Percentiles rank a stretch among this genome's conserved stretches.
These are phyloP conservation scores for Calidris pugnax DNA, from an alignment of 2,113 vertebrate species.

Conservation along the genomic window DNA sequence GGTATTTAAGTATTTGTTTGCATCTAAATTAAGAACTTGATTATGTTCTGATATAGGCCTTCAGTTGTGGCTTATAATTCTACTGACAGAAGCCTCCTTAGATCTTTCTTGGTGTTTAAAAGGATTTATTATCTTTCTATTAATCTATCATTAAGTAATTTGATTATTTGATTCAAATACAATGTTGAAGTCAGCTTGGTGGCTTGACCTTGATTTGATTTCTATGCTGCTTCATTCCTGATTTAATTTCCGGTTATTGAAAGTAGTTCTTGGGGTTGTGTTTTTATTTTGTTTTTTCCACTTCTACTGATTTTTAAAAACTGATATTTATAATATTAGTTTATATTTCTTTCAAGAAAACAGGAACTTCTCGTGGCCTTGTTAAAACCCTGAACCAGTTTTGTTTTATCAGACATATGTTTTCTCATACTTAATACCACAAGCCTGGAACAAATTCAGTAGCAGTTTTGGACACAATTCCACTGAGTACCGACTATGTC, in stretches of 20 bases:
- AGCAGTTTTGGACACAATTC: background rate
- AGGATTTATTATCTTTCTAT: background rate
- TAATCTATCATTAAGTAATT: conserved; percentile 8
- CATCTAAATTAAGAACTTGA: background rate
- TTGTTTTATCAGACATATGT: background rate
- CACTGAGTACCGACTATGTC: background rate
- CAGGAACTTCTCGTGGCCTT: background rate
- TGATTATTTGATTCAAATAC: background rate
- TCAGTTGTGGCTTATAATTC: background rate
- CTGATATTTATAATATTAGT: background rate
- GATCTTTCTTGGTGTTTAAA: background rate
- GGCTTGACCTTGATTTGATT: background rate
- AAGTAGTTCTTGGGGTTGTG: background rate
- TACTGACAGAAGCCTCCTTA: background rate
- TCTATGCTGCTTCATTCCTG: background rate
- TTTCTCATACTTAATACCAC: background rate
- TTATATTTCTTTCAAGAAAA: background rate
- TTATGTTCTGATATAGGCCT: background rate
- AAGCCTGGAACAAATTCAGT: background rate
- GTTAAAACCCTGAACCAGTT: background rate
- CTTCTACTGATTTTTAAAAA: background rate
- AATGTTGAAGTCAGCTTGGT: background rate
- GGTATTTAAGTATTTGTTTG: conserved; percentile 8
- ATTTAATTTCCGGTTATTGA: background rate
- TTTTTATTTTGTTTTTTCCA: background rate